Conservation (phyloP, 2,797 vertebrate genomes). For the Mergus octosetaceus region DNA sequence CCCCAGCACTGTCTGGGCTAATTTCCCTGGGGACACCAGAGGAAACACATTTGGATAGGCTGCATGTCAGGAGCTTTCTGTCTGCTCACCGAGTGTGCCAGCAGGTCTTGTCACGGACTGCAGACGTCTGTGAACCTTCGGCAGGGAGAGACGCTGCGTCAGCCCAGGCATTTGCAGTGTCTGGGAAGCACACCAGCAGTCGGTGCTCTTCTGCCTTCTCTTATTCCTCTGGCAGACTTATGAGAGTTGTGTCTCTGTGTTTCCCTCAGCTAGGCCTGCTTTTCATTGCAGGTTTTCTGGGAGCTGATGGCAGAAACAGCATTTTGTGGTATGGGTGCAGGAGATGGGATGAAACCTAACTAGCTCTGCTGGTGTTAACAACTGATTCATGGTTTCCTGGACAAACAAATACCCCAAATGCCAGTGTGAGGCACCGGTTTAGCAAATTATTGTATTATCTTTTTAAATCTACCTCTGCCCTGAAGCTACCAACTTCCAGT, state of each 20-base stretch:
- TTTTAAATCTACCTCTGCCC: background rate
- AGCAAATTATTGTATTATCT: background rate
- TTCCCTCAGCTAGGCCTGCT: background rate
- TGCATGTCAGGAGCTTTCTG: rapidly evolving
- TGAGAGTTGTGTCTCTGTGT: background rate
- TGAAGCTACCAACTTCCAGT: background rate
- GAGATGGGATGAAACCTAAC: background rate
- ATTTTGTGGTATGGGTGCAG: background rate
- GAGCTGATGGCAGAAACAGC: background rate
- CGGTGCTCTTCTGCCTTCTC: background rate
- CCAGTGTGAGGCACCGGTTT: background rate
- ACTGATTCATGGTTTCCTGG: background rate
- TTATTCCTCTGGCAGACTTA: background rate
- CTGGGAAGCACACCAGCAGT: background rate
- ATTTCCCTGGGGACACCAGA: background rate
- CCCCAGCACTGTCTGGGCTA: background rate
- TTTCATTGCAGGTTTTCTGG: background rate
- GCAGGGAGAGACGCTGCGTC: background rate
- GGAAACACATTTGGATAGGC: background rate
- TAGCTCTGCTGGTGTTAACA: background rate
- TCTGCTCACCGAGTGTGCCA: rapidly evolving
- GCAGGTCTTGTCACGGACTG: background rate
- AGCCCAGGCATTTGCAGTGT: background rate
- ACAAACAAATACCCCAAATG: background rate
- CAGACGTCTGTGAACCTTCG: background rate